These are phyloP conservation scores for Epizoanthus scotinus DNA, from an alignment of 92 coral and sea anemone genomes.

Conservation along the genomic window DNA sequence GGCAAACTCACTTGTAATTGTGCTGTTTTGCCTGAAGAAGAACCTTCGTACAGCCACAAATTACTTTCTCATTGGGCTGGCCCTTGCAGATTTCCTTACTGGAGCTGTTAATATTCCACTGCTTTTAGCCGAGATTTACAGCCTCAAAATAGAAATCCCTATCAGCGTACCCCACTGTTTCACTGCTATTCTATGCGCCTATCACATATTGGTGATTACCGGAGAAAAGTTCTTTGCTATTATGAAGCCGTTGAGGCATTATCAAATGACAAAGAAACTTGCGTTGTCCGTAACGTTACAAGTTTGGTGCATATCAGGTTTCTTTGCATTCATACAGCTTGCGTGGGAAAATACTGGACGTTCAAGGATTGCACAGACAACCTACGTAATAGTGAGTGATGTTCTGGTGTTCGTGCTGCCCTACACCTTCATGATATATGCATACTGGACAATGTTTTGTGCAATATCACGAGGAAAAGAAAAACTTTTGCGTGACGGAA, in stretches of 20 bases:
- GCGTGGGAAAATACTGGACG: constrained; percentile 23
- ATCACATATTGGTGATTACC: constrained; percentile 30
- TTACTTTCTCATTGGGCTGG: constrained; percentile 4
- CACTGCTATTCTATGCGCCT: constrained; percentile 33
- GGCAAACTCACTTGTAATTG: background rate
- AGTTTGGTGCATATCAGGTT: constrained; percentile 18
- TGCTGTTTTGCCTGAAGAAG: background rate
- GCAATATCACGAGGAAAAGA: constrained; percentile 30
- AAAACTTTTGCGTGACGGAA: constrained; percentile 21
- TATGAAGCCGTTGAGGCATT: constrained; percentile 14
- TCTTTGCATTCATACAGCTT: constrained; percentile 29
- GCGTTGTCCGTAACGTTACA: background rate
- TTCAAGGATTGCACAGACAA: constrained; percentile 4
- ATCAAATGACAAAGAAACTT: constrained; percentile 23
- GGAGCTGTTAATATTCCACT: constrained; percentile 25
- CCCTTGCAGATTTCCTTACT: background rate
- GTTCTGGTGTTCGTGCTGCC: constrained; percentile 18
- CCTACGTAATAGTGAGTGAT: background rate
- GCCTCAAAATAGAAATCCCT: background rate
- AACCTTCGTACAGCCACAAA: constrained; percentile 5
- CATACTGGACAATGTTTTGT: constrained; percentile 37
- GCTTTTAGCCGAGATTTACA: background rate
- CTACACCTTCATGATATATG: constrained; percentile 31
- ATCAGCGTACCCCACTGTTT: constrained; percentile 27
- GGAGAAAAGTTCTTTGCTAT: constrained; percentile 37